Conservation (phyloP, 2,888 invertebrate species). For the Agrilus biguttatus region DNA sequence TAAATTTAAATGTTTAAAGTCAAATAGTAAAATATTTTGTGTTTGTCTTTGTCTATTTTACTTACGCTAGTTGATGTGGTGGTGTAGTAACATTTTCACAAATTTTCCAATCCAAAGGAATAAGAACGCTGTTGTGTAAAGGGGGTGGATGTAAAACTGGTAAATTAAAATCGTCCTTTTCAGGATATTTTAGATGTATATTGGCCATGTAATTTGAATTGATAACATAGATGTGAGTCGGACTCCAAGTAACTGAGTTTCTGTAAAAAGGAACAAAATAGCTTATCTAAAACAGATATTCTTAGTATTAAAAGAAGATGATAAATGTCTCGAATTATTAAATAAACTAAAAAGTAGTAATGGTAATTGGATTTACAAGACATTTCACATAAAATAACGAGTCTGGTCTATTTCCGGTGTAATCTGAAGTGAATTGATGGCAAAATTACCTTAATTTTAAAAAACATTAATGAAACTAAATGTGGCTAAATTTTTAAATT, state of each 20-base stretch:
- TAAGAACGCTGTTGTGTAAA: conserved; percentile 27
- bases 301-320: no score
- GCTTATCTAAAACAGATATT: background rate
- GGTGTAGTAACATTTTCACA: conserved; percentile 6
- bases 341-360: no score
- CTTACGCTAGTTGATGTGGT: conserved; percentile 2
- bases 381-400: no score
- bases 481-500: no score
- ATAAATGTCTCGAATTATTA: no score
- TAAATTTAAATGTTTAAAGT: no score
- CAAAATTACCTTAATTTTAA: no score
- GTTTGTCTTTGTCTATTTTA: background rate
- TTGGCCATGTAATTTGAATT: conserved; percentile 41
- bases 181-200: conserved; percentile 23
- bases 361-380: no score
- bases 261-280: conserved; percentile 1
- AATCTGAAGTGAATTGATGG: no score
- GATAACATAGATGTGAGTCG: conserved; percentile 33
- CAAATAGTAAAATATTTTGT: no score
- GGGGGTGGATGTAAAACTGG: conserved; percentile 26
- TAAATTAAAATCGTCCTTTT: conserved; percentile 12
- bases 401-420: no score
- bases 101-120: conserved; percentile 27
- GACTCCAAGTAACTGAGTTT: conserved; percentile 19
- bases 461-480: no score